Conservation (phyloP, 1,140 invertebrate genomes). For the Platyura marginata region DNA sequence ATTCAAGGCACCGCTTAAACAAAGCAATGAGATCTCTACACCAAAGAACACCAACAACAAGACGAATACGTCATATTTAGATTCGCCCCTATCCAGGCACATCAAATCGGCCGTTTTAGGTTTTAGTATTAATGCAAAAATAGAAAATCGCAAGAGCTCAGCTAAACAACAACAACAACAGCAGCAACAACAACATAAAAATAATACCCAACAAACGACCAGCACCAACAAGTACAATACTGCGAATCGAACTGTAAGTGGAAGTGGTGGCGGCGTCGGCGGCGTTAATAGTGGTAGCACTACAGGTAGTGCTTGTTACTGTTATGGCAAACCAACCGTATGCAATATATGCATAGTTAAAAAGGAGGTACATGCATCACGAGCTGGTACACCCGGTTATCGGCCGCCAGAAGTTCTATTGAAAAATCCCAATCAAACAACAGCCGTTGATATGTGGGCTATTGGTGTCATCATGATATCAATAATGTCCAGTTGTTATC, state of each 20-base stretch:
- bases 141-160: constrained; percentile 5
- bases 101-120: not conserved
- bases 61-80: too few relatives aligned
- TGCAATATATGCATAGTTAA: constrained; percentile 41
- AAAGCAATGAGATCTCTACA: constrained; percentile 16
- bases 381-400: constrained; percentile 78
- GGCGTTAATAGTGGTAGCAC: too few relatives aligned
- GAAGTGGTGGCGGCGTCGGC: not conserved
- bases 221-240: not conserved
- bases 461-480: constrained; percentile 67
- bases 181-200: not conserved
- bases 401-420: constrained; percentile 75
- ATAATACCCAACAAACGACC: not conserved
- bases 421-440: constrained; percentile 51
- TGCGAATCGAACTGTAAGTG: not conserved
- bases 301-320: too few relatives aligned
- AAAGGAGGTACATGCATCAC: constrained; percentile 41
- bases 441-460: constrained; percentile 80
- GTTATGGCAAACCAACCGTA: constrained; percentile 41
- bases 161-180: constrained; percentile 1
- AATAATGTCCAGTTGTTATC: constrained; percentile 59
- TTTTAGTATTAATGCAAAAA: not conserved
- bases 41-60: constrained; percentile 1
- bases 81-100: not conserved
- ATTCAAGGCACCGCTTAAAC: constrained; percentile 18